Base-by-base conservation (phyloP, 2,113 vertebrate species). In the Paradoxurus hermaphroditus region DNA sequence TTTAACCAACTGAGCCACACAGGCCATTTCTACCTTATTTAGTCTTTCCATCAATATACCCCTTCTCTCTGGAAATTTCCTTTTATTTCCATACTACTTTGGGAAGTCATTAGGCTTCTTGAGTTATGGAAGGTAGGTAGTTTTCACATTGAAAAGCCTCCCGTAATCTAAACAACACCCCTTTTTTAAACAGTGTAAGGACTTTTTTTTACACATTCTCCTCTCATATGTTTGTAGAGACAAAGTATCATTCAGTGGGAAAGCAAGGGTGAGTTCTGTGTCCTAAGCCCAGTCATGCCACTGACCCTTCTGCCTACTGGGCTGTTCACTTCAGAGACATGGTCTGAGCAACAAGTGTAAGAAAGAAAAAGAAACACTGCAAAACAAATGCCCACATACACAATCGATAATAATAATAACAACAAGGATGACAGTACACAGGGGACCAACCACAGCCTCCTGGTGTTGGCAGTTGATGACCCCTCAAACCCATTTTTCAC, bases 401-500 rank as follows among this genome's bases (percentile, higher is more conserved):
- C 82, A 46, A 95, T 90, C 90, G 94, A 78, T 92, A 97, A 95
- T 46, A 82, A 67, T 91, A 83, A 91, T 16, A 77, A 16, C 21
- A 65, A 39, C 89, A 49, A 39, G 36, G 93, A 87, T 81, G 85
- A 7, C 46, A 84, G 46, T 49, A 31, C 67, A 34, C 39, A 41
- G 1, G 39, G 79, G 65, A 72, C 65, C 87, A 75, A 93, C 89
- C 65, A 82, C 86, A 90, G 95, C 95, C 75, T 95, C 62, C 77
- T 65, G 14, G 84, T 25, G 25, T 27, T 81, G 89, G 93, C 44
- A 56, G 91, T 4, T 73, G 83, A 86, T 87, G 95, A 85, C 34
- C 67, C 83, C 83, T 68, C 90, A 93, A 90, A 87, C 27, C 87
- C 67, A 93, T 88, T 92, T 97, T 95, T 95, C 95, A 97, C 34